Conservation (phyloP, 2,113 vertebrate species). For the Clarias batrachus region DNA sequence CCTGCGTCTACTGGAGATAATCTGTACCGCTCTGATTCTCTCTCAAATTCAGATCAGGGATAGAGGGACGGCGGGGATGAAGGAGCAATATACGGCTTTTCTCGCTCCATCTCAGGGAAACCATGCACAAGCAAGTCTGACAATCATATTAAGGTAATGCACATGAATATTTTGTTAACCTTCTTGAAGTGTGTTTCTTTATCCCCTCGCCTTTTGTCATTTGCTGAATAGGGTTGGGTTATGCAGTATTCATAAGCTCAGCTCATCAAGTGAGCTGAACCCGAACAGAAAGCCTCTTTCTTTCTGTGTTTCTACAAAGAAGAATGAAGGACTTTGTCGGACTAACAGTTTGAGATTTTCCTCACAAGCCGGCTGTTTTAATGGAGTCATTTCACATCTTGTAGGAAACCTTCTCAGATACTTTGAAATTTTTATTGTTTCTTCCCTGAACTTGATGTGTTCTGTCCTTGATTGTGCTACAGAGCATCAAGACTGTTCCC, state of each 20-base stretch:
- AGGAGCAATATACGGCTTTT: constrained; percentile 28
- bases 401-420: background rate
- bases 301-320: background rate
- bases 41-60: constrained; percentile 28
- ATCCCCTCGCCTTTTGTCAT: constrained; percentile 14
- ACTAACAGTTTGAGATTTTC: background rate
- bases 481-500: background rate
- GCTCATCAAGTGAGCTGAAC: constrained; percentile 21
- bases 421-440: background rate
- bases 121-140: background rate
- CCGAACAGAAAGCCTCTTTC: background rate
- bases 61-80: constrained; percentile 2
- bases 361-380: background rate
- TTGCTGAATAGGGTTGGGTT: constrained; percentile 19
- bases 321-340: background rate
- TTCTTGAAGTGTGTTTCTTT: constrained; percentile 6
- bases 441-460: background rate
- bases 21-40: constrained; percentile 22
- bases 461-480: background rate
- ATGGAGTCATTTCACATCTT: background rate
- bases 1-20: constrained; percentile 18
- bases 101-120: background rate
- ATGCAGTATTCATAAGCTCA: constrained; percentile 42
- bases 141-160: constrained; percentile 39
- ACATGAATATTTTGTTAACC: constrained; percentile 30